Evolutionary conservation across 2,797 vertebrate species (phyloP), one percentile per base, ranked within the genome.

Genomic region (Cetoscarus ocellatus): DNA sequence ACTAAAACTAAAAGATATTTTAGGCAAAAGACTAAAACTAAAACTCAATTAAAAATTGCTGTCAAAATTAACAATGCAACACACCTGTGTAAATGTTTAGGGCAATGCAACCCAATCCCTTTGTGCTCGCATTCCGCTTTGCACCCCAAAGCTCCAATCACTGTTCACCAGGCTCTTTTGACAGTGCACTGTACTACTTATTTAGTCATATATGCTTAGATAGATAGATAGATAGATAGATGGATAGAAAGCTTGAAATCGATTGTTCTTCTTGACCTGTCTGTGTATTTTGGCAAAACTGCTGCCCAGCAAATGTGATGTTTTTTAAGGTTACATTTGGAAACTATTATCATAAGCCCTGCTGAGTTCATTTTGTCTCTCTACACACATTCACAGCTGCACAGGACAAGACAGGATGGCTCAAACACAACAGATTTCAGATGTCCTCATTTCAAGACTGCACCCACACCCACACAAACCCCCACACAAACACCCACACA

Each of bases 341-440:
- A 85, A 89, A 84, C 82, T 73, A 88, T 92, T 86, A 92, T 73
- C 78, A 77, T 74, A 81, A 82, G 68, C 77, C 88, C 86, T 38
- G 53, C 66, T 79, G 86, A 77, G 77, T 80, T 84, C 78, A 71
- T 70, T 71, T 80, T 86, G 80, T 85, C 66, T 84, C 59, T 51
- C 18, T 57, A 65, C 71, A 39, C 80, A 13, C 73, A 72, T 69
- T 78, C 64, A 77, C 88, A 91, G 88, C 89, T 91, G 88, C 71
- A 88, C 82, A 86, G 72, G 87, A 88, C 83, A 86, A 70, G 75
- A 63, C 68, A 67, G 74, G 40, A 60, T 45, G 73, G 77, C 73
- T 45, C 18, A 8, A 56, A 51, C 52, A 55, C 69, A 78, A 62
- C 56, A 77, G 74, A 68, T 78, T 53, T 84, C 50, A 77, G 66